A percentile compares a stretch with the other conserved stretches of the same genome.
phyloP scores from a whole-genome alignment of 2,797 vertebrate genomes.

The Carapus acus region DNA sequence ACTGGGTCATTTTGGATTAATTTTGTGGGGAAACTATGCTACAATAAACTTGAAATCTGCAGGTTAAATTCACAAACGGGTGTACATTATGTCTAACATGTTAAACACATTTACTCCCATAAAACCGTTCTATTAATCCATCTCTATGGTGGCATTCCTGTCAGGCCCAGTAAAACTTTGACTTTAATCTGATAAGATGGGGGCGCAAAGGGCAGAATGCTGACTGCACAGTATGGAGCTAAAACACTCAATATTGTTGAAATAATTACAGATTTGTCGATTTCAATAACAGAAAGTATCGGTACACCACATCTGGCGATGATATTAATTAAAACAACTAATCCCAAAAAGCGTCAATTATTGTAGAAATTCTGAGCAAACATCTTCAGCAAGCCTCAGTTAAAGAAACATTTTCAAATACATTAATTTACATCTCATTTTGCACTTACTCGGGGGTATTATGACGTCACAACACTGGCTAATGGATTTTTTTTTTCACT shows the following conservation, averaged over 20 bases:
- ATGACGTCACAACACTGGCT: constrained; percentile 13
- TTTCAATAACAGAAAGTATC: constrained; percentile 5
- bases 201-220: neutral
- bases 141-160: constrained; percentile 4
- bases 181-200: constrained; percentile 1
- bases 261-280: neutral
- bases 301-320: constrained; percentile 1
- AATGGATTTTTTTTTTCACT: constrained; percentile 29
- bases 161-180: constrained; percentile 1
- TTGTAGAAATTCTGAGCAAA: too few relatives aligned
- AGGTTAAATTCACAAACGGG: too few relatives aligned
- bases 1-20: too few relatives aligned
- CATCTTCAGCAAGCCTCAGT: too few relatives aligned
- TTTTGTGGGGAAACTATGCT: too few relatives aligned
- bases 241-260: constrained; percentile 11
- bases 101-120: constrained; percentile 1
- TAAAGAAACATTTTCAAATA: neutral
- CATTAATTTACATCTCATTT: constrained; percentile 16
- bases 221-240: neutral
- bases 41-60: too few relatives aligned
- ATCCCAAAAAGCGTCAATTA: constrained; percentile 9
- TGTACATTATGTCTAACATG: neutral
- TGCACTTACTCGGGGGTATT: constrained; percentile 18
- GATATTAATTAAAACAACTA: constrained; percentile 7
- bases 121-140: constrained; percentile 2